phyloP scores from a whole-genome alignment of 2,113 vertebrate species.

The Motacilla alba region DNA sequence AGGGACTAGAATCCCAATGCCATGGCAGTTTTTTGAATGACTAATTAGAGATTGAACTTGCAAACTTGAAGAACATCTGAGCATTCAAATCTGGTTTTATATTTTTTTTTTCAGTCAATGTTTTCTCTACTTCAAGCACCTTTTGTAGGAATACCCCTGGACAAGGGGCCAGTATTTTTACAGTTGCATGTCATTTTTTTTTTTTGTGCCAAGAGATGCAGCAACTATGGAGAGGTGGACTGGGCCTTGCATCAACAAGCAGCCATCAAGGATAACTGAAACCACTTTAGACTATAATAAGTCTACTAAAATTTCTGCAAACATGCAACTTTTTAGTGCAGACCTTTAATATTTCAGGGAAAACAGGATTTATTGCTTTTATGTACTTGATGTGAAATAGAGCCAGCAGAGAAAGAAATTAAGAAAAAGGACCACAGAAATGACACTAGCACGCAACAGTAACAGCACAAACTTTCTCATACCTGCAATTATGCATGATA shows the following conservation, averaged over 20 bases:
- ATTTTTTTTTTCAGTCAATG: not conserved
- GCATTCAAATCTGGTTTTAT: not conserved
- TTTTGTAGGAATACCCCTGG: not conserved
- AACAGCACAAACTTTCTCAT: not conserved
- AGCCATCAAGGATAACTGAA: too few species aligned
- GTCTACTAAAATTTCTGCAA: not conserved
- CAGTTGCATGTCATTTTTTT: not conserved
- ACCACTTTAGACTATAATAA: not conserved
- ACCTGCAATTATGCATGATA: not conserved
- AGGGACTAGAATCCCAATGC: not conserved
- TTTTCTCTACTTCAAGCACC: not conserved
- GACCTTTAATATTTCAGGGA: not conserved
- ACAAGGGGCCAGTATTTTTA: not conserved
- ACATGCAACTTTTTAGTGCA: not conserved
- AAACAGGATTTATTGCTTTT: rapidly evolving
- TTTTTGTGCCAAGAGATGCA: not conserved
- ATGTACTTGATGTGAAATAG: not conserved
- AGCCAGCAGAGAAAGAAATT: not conserved
- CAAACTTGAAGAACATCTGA: not conserved
- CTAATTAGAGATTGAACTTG: not conserved
- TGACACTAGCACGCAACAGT: rapidly evolving
- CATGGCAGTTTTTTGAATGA: not conserved
- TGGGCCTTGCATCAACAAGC: not conserved
- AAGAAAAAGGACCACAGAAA: not conserved
- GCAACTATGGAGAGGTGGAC: not conserved